Evolutionary conservation across 2,113 vertebrate genomes (phyloP).

Genomic region (Podilymbus podiceps): DNA sequence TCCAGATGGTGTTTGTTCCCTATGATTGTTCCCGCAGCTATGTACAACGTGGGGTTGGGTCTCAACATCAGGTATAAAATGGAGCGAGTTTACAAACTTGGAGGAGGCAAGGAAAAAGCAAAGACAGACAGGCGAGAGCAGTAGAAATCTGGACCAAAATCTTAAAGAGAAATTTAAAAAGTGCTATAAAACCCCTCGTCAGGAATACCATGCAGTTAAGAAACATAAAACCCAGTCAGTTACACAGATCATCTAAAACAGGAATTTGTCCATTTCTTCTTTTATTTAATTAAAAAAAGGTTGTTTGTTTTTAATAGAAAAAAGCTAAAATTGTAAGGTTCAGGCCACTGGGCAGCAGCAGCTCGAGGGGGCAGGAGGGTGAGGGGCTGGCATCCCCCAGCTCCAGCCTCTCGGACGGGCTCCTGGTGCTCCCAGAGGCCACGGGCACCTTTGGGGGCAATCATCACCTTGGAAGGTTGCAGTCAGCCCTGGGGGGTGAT

Average conservation of each 20-base stretch:
- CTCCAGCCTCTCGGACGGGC: not conserved
- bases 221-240: conserved; percentile 66
- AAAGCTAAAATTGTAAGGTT: conserved; percentile 61
- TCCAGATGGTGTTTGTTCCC: conserved; percentile 69
- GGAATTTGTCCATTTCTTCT: conserved; percentile 26
- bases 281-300: conserved; percentile 61
- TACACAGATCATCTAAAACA: conserved; percentile 58
- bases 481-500: not conserved
- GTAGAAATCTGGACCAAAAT: conserved; percentile 69
- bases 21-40: conserved; percentile 80
- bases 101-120: conserved; percentile 47
- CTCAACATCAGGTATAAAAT: conserved; percentile 69
- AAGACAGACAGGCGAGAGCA: conserved; percentile 62
- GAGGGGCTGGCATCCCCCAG: not conserved
- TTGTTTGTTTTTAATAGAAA: conserved; percentile 62
- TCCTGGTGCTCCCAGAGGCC: not conserved
- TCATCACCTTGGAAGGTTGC: not conserved
- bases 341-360: conserved; percentile 43
- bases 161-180: conserved; percentile 71
- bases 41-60: conserved; percentile 67
- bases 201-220: conserved; percentile 69
- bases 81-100: conserved; percentile 62
- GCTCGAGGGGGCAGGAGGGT: conserved; percentile 24
- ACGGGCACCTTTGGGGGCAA: not conserved
- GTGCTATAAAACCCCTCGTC: conserved; percentile 66